Evolutionary conservation across 2,888 invertebrate genomes (phyloP).

Genomic region (Chloromyia formosa): DNA sequence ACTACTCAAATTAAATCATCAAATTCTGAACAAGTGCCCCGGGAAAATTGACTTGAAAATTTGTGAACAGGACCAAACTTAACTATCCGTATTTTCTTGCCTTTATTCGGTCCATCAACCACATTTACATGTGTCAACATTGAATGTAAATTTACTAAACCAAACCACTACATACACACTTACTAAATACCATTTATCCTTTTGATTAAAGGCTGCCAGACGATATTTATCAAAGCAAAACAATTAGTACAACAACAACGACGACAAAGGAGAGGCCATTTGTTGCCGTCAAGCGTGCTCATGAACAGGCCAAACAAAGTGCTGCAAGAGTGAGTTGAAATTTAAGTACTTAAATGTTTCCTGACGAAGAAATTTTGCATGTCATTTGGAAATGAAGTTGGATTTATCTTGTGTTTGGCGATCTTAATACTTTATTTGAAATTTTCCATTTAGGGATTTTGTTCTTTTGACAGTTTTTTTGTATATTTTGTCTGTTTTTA

Average conservation of each 20-base stretch:
- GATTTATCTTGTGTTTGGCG: conserved; percentile 13
- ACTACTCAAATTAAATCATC: too few species aligned
- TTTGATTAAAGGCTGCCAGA: conserved; percentile 52
- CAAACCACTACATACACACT: too few species aligned
- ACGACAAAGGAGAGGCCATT: conserved; percentile 68
- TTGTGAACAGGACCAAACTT: too few species aligned
- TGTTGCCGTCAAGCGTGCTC: conserved; percentile 70
- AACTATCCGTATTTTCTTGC: too few species aligned
- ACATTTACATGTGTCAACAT: too few species aligned
- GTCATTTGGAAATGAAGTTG: conserved; percentile 3
- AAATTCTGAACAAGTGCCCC: too few species aligned
- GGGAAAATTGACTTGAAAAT: too few species aligned
- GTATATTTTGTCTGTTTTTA: conserved; percentile 42
- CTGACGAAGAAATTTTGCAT: neutral
- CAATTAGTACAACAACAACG: conserved; percentile 52
- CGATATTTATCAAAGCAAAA: conserved; percentile 64
- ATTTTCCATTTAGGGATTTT: conserved; percentile 31
- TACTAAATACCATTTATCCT: neutral
- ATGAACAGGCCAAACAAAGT: conserved; percentile 61
- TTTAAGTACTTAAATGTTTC: neutral
- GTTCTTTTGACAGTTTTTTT: conserved; percentile 23
- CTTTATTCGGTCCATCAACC: too few species aligned
- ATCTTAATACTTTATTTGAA: conserved; percentile 23
- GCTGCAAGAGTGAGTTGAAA: conserved; percentile 51
- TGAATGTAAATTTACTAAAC: too few species aligned